Percentiles rank a stretch among this genome's conserved stretches.
These are phyloP conservation scores for Tenualosa thibaudeaui DNA, from an alignment of 2,797 vertebrate species.

Conservation along the genomic window DNA sequence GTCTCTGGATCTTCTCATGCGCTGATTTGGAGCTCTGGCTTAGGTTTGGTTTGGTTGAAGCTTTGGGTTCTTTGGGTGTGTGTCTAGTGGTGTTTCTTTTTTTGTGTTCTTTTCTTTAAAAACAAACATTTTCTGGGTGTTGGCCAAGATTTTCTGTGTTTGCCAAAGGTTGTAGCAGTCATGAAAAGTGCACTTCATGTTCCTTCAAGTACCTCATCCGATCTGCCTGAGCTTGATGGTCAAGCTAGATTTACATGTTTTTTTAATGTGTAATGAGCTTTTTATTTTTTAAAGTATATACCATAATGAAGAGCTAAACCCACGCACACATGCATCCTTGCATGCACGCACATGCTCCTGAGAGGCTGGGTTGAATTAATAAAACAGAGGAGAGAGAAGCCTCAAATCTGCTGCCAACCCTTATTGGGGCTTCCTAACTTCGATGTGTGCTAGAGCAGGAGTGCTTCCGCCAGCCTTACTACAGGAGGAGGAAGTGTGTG, in stretches of 20 bases:
- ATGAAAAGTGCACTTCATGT: conserved; percentile 1
- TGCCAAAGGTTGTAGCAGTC: neutral
- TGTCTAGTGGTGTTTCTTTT: neutral
- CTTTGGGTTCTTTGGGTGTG: neutral
- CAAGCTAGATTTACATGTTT: neutral
- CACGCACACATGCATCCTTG: neutral
- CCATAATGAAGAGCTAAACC: no score
- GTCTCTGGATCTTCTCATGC: neutral
- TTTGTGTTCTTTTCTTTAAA: neutral
- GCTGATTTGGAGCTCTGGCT: neutral
- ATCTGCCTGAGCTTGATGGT: neutral
- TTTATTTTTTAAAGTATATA: no score
- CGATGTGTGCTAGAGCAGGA: conserved; percentile 12
- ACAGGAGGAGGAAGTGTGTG: conserved; percentile 21
- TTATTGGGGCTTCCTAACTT: conserved; percentile 25
- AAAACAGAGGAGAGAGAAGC: neutral
- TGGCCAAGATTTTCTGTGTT: neutral
- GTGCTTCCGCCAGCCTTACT: neutral
- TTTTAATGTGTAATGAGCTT: neutral
- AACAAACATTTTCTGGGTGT: conserved; percentile 16
- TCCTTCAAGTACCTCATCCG: neutral
- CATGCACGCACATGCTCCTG: neutral
- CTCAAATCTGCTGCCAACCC: conserved; percentile 27
- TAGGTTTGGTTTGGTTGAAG: neutral
- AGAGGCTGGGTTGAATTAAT: neutral